A percentile compares a stretch with the other conserved stretches of the same genome.
These are phyloP conservation scores for Origma solitaria DNA, from an alignment of 2,113 vertebrate genomes.

Conservation along the genomic window DNA sequence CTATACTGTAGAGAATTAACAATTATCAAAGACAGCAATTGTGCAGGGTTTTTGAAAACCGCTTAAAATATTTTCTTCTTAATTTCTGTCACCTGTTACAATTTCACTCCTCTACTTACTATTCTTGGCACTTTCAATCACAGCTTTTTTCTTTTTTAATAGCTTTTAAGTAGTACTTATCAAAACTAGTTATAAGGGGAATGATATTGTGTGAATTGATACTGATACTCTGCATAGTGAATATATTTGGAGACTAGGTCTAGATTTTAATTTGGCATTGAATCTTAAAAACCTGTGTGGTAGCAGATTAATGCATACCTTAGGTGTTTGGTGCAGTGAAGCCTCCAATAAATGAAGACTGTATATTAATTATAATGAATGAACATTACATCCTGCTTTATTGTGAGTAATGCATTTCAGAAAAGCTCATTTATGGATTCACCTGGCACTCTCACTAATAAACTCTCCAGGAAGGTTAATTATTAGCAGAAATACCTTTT, in stretches of 20 bases:
- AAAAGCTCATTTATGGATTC: background rate
- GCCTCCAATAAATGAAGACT: background rate
- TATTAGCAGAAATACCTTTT: constrained; percentile 1
- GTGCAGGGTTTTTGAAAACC: background rate
- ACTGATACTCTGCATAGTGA: background rate
- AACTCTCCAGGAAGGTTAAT: background rate
- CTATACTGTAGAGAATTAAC: background rate
- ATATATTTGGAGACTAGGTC: background rate
- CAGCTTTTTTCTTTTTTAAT: background rate
- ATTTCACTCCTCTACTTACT: background rate
- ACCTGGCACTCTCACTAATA: background rate
- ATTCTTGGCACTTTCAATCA: background rate
- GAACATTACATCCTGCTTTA: background rate
- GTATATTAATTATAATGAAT: background rate
- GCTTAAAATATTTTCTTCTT: background rate
- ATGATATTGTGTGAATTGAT: background rate
- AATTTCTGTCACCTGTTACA: background rate
- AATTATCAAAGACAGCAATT: background rate
- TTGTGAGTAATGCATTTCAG: background rate
- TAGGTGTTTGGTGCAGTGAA: background rate
- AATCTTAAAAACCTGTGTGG: background rate
- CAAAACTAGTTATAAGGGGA: background rate
- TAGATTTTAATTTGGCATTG: background rate
- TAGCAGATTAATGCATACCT: background rate
- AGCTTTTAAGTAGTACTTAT: background rate